phyloP scores from a whole-genome alignment of 2,888 invertebrate genomes.

The Apoda limacodes region DNA sequence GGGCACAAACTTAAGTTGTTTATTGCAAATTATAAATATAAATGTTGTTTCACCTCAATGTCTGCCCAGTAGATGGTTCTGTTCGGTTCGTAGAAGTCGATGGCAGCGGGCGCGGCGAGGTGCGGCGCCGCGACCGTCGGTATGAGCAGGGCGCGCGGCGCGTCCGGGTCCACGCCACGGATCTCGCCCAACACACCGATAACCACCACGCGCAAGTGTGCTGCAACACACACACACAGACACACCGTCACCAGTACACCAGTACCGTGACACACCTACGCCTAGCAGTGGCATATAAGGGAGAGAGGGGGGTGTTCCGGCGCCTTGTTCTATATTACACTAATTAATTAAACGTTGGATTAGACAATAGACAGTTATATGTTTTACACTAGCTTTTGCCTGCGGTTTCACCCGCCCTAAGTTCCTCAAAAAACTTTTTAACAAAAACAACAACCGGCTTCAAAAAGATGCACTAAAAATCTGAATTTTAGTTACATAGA shows the following conservation, averaged over 20 bases:
- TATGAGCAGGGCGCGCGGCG: slow-evolving; percentile 82
- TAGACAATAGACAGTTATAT: no score
- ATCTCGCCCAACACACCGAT: slow-evolving; percentile 83
- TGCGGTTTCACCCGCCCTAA: no score
- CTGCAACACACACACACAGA: slow-evolving; percentile 44
- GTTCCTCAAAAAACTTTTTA: no score
- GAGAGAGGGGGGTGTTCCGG: slow-evolving; percentile 19
- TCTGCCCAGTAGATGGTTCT: slow-evolving; percentile 84
- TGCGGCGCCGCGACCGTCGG: slow-evolving; percentile 82
- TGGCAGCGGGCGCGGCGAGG: slow-evolving; percentile 76
- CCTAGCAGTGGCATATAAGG: slow-evolving; percentile 16
- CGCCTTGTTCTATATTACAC: no score
- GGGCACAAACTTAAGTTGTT: no score
- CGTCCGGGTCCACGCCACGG: slow-evolving; percentile 83
- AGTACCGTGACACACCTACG: neutral
- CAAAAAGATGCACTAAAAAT: no score
- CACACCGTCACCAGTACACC: neutral
- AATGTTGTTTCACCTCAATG: slow-evolving; percentile 66
- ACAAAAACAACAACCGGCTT: no score
- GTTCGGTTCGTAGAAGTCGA: slow-evolving; percentile 76
- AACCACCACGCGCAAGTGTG: slow-evolving; percentile 83
- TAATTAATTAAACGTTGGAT: no score
- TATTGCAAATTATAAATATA: no score
- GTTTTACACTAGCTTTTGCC: no score
- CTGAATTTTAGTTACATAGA: no score